phyloP scores from a whole-genome alignment of 2,888 invertebrate species.

The Clivina fossor region DNA sequence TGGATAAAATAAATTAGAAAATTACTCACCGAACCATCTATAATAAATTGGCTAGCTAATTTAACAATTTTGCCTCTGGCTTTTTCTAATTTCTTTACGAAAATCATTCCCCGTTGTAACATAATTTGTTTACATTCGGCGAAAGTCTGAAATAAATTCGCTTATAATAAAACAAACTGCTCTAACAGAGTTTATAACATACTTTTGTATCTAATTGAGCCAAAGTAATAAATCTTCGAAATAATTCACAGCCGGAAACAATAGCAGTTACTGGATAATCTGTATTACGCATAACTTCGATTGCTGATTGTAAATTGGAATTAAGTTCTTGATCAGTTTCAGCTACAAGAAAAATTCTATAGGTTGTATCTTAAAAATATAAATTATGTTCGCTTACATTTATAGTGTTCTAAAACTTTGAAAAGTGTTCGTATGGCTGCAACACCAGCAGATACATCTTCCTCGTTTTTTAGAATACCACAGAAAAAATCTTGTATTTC shows the following conservation, averaged over 20 bases:
- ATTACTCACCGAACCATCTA: conserved; percentile 78
- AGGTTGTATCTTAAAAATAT: conserved; percentile 3
- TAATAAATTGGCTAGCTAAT: conserved; percentile 80
- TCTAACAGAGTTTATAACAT: too few relatives aligned
- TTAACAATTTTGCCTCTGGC: conserved; percentile 84
- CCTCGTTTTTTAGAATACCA: conserved; percentile 70
- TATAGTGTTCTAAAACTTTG: conserved; percentile 77
- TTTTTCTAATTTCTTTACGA: conserved; percentile 71
- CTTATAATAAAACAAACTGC: too few relatives aligned
- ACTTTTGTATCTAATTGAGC: conserved; percentile 81
- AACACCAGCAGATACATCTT: conserved; percentile 84
- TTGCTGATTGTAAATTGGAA: conserved; percentile 76
- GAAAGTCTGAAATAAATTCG: conserved; percentile 66
- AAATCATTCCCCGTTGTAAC: conserved; percentile 77
- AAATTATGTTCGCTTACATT: conserved; percentile 59
- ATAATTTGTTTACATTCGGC: conserved; percentile 84
- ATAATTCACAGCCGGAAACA: conserved; percentile 88
- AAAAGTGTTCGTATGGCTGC: conserved; percentile 88
- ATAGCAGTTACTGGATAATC: conserved; percentile 89
- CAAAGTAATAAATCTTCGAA: conserved; percentile 89
- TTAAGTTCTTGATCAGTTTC: conserved; percentile 83
- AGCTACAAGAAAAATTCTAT: conserved; percentile 56
- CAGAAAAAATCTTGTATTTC: conserved; percentile 75
- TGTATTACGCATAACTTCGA: conserved; percentile 76
- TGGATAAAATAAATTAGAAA: conserved; percentile 5